A percentile compares a stretch with the other conserved stretches of the same genome.
Conservation (phyloP, 2,888 invertebrate genomes). For the Cryptocheilus praepositus region DNA sequence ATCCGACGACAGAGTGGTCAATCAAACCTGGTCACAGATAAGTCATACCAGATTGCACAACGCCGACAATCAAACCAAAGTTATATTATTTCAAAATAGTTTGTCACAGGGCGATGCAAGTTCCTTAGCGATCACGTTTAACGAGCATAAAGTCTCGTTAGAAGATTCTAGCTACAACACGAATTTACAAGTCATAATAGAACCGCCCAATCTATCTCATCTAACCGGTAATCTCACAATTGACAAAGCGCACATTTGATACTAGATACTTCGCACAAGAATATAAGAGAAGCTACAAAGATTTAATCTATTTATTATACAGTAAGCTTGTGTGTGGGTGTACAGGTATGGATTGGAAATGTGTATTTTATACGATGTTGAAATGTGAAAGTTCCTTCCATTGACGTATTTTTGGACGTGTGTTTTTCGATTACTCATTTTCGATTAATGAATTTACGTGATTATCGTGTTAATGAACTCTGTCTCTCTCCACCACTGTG, state of each 20-base stretch:
- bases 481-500: too few species aligned
- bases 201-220: constrained; percentile 22
- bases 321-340: background rate
- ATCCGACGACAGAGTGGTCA: constrained; percentile 2
- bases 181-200: constrained; percentile 40
- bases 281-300: too few species aligned
- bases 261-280: background rate
- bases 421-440: too few species aligned
- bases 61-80: constrained; percentile 25
- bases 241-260: constrained; percentile 30
- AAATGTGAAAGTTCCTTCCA: too few species aligned
- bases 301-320: background rate
- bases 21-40: constrained; percentile 41
- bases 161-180: constrained; percentile 38
- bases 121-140: constrained; percentile 36
- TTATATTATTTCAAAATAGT: constrained; percentile 36
- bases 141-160: constrained; percentile 37
- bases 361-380: background rate
- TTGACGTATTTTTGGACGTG: too few species aligned
- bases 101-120: constrained; percentile 28
- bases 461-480: too few species aligned
- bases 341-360: background rate
- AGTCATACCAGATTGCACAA: constrained; percentile 40
- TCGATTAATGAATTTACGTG: too few species aligned
- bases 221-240: constrained; percentile 25